phyloP scores from a whole-genome alignment of 2,113 vertebrate species.

The Megatriorchis doriae region DNA sequence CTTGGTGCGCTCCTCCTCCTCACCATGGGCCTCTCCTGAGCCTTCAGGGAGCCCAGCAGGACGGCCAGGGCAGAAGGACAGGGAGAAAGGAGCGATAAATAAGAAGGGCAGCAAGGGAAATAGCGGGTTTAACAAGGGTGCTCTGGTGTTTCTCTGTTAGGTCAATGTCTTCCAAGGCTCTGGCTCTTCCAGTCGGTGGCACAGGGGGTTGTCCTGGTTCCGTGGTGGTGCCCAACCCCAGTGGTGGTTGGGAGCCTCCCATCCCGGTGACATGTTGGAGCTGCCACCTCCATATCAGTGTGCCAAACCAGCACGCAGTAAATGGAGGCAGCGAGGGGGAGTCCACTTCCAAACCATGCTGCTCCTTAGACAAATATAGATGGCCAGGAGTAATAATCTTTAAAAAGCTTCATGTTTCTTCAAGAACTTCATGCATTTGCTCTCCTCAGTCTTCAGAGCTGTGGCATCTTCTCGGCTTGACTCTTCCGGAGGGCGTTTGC shows the following conservation, averaged over 20 bases:
- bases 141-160: background rate
- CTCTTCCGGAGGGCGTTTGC: background rate
- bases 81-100: background rate
- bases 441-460: background rate
- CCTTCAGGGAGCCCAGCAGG: background rate
- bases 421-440: background rate
- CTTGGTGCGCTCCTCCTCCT: background rate
- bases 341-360: background rate
- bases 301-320: accelerated
- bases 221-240: accelerated
- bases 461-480: background rate
- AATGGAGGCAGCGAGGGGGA: background rate
- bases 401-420: background rate
- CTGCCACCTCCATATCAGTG: background rate
- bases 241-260: background rate
- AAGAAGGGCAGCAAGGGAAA: background rate
- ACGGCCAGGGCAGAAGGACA: background rate
- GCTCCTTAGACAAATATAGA: background rate
- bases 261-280: accelerated
- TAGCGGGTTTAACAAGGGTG: background rate
- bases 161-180: background rate
- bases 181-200: background rate
- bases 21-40: background rate
- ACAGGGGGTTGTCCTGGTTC: background rate
- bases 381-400: background rate